Base-by-base conservation (phyloP, 92 coral and sea anemone species). In the Heliopora coerulea region DNA sequence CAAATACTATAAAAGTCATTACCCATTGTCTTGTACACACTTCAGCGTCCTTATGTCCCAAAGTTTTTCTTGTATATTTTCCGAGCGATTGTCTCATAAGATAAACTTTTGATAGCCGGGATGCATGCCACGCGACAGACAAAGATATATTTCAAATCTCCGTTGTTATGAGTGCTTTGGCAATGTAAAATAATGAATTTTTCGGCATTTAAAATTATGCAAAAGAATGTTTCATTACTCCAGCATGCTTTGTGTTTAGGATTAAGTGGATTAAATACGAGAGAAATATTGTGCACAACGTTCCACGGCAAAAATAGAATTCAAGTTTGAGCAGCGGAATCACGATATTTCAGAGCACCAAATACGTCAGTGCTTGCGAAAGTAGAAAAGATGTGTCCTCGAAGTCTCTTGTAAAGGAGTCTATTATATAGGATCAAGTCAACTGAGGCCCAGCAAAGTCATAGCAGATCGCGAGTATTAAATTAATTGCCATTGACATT, bases 131-230 rank as follows among this genome's bases (percentile, higher is more conserved):
- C 23, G 57, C 11, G 13, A 18, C 20, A 59, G 32, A 7, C 65
- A 25, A 19, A 0, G 26, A 8, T 68, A 10, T 21, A 52, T 70
- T 26, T 70, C 77, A 28, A 52, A 52, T 21, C 1, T 31, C 37
- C 24, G 77, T 70, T 49, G 77, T 70, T 54, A 35, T 52, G 56
- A 70, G 77, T 54, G 50, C 56, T 7, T 30, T 34, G 77, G 54
- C 52, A 49, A 70, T 70, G 62, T 35, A 6, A 70, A 39, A 48
- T 25, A 26, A n/a, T 52, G 34, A 10, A 10, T 23, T 33, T 49
- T 49, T 65, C 54, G 27, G 50, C 54, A 46, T 15, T n/a, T 23
- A 49, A 15, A 10, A 41, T 32, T 19, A 44, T 29, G 19, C 27
- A 56, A 56, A 56, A 15, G 19, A 20, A 67, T 30, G 77, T 52